Conservation (phyloP, 2,113 vertebrate species). For the Mormyrus iriodes region DNA sequence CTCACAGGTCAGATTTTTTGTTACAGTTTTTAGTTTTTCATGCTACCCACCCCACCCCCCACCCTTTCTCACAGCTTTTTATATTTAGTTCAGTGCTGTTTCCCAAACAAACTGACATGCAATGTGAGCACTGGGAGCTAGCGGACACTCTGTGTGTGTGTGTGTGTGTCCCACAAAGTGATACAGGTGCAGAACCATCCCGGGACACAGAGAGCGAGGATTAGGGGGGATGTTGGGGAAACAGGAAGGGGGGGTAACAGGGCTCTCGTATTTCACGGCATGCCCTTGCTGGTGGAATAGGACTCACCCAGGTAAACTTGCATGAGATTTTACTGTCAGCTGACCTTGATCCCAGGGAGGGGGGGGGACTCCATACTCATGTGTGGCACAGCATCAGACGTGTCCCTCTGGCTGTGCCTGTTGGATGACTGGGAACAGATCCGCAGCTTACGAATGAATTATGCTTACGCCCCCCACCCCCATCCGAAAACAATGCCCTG, state of each 20-base stretch:
- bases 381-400: background rate
- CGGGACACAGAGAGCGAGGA: background rate
- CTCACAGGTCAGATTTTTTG: background rate
- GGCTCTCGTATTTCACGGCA: conserved; percentile 7
- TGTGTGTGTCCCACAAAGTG: background rate
- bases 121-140: background rate
- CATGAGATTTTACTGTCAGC: background rate
- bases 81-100: background rate
- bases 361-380: background rate
- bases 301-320: conserved; percentile 1
- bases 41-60: background rate
- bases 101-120: background rate
- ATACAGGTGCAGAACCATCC: background rate
- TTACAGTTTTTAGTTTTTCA: background rate
- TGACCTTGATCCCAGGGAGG: conserved; percentile 5
- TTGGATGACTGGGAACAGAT: background rate
- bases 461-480: background rate
- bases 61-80: background rate
- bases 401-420: background rate
- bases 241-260: background rate
- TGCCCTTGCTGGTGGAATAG: background rate
- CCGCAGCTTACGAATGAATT: background rate
- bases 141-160: background rate
- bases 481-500: background rate
- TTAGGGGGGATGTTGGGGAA: background rate